phyloP scores from a whole-genome alignment of 2,113 vertebrate genomes.

The Oryzias melastigma region DNA sequence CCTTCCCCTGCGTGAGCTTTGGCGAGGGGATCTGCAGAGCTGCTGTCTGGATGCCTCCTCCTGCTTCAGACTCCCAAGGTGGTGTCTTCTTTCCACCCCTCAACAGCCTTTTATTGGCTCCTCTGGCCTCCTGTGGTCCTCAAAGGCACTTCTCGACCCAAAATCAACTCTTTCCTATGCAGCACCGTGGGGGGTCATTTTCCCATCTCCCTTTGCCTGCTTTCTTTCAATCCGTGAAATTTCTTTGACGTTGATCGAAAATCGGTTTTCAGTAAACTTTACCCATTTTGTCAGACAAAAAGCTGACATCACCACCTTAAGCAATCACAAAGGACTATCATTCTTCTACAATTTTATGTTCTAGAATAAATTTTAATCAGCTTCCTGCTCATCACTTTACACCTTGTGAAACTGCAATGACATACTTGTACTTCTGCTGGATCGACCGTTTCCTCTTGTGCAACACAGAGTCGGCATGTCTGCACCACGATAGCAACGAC shows the following conservation, averaged over 20 bases:
- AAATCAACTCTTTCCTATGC: constrained; percentile 1
- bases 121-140: constrained; percentile 22
- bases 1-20: constrained; percentile 37
- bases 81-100: constrained; percentile 52
- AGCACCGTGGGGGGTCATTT: constrained; percentile 3
- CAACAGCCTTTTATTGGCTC: constrained; percentile 40
- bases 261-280: too few species aligned
- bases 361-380: background rate
- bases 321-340: too few species aligned
- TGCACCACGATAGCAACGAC: constrained; percentile 12
- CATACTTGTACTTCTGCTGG: constrained; percentile 19
- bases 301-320: too few species aligned
- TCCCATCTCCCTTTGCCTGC: too few species aligned
- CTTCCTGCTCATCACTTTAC: background rate
- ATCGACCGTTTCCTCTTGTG: constrained; percentile 19
- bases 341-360: too few species aligned
- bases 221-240: too few species aligned
- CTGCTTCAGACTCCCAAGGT: constrained; percentile 57
- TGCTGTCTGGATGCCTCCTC: constrained; percentile 67
- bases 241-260: too few species aligned
- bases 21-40: constrained; percentile 54
- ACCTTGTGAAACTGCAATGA: constrained; percentile 23
- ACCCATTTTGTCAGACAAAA: too few species aligned
- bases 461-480: constrained; percentile 20
- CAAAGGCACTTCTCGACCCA: constrained; percentile 16